Base-by-base conservation (phyloP, 2,888 invertebrate species). In the Meliscaeva auricollis region DNA sequence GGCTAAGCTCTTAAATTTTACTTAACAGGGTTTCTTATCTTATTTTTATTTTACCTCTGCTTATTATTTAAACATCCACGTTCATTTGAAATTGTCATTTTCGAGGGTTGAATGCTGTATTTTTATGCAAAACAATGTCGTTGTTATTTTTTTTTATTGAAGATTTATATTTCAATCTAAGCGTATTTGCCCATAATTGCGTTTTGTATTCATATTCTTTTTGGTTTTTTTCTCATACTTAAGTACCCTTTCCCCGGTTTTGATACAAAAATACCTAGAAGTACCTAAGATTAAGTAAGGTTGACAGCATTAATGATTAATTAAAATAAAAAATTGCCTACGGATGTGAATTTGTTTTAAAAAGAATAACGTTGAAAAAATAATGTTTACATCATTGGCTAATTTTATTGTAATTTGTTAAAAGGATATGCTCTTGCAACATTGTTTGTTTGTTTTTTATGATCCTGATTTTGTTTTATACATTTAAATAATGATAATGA, bases 1-100 rank as follows among this genome's bases (percentile, higher is more conserved):
- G 54, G 30, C 30, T 54, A 32, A 54, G 54, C 54, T 32, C 15
- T 32, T 54, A 30, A 50, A 50, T 26, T 50, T 50, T 26, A 54
- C 54, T 17, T 32, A 17, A 32, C 30, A 15, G 15, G 30, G 30
- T 30, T 30, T 30, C 30, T 54, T 9, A 30, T 54, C 15, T 32
- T 54, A 8, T 54, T 54, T 15, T 13, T 22, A 50, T 22, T 30
- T 52, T 7, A 3, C 3, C 7, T 52, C n/a, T n/a, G 13, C 3
- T 54, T 8, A 8, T 8, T 52, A 30, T 52, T n/a, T 52, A n/a
- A 50, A 22, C 13, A 22, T 13, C 13, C 22, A 22, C 1, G 26
- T 52, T 52, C 26, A n/a, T 26, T 0, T 22, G 22, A 22, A 22
- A n/a, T 52, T 52, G 7, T n/a, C 9, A 9, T n/a, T 30, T 54